A percentile compares a stretch with the other conserved stretches of the same genome.
These are phyloP conservation scores for Indicator maculatus DNA, from an alignment of 2,113 vertebrate species.

Conservation along the genomic window DNA sequence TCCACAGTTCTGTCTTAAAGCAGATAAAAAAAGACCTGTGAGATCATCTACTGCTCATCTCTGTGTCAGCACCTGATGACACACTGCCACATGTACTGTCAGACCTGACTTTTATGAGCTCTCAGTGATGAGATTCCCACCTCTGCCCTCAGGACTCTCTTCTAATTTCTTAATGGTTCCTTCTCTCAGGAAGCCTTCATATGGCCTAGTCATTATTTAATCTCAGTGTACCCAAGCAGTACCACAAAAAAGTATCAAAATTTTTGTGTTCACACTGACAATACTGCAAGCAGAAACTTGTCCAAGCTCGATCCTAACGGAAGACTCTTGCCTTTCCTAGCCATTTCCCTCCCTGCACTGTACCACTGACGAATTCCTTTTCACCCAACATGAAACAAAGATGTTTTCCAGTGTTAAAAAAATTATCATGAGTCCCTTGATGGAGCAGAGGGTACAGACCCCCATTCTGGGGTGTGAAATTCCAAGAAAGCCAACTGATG, in stretches of 20 bases:
- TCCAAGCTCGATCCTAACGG: not conserved
- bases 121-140: not conserved
- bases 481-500: not conserved
- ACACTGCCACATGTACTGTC: not conserved
- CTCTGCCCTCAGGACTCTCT: not conserved
- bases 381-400: not conserved
- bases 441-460: not conserved
- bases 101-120: not conserved
- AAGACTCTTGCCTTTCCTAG: not conserved
- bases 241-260: not conserved
- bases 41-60: constrained; percentile 29
- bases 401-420: not conserved
- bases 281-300: not conserved
- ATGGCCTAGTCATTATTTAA: not conserved
- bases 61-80: constrained; percentile 37
- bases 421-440: not conserved
- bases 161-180: not conserved
- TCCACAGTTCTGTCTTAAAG: constrained; percentile 23
- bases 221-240: not conserved
- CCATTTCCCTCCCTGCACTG: not conserved
- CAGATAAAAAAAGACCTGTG: constrained; percentile 16
- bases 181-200: not conserved
- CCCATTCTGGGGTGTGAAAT: not conserved
- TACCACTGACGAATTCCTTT: not conserved
- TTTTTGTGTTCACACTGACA: not conserved